Evolutionary conservation across 2,888 invertebrate species (phyloP), one percentile per base, ranked within the genome.

Genomic region (Cryptus armator): DNA sequence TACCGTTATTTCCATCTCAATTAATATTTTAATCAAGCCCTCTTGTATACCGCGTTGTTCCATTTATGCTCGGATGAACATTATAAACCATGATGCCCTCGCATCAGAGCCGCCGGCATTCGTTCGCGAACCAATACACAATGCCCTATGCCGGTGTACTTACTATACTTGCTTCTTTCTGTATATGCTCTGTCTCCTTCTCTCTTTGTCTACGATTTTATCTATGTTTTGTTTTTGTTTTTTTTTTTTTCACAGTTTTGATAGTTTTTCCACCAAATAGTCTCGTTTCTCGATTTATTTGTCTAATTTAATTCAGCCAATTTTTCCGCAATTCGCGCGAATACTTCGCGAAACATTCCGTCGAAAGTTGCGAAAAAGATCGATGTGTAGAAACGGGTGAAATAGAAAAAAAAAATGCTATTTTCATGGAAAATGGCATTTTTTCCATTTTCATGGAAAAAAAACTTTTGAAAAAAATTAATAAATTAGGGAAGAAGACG

Each of bases 11-110:
- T 93, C 93, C 93, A 93, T 93, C 92, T 93, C 93, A 93, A 93
- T 93, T 93, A 93, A 93, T 93, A 93, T 93, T 93, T 93, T 93
- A 93, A 93, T 93, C 93, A 93, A 93, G 92, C 92, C 37, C 89
- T 88, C 89, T 90, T 92, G 90, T 91, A 89, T 88, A 89, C 90
- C 89, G 88, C 90, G 92, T 92, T 92, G 92, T 93, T 92, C 92
- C 91, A 93, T 93, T 93, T 93, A 92, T 90, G 91, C 91, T 87
- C 88, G 82, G 85, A 85, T 85, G 82, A 85, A 76, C 82, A 76
- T 85, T 82, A 83, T 51, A 79, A 85, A 83, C 85, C 82, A 83
- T 83, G 83, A 85, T 80, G 79, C 85, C 79, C 37, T 37, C 85
- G 82, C 82, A 85, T 85, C 84, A 75, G 78, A 85, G 75, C 64